Base-by-base conservation (phyloP, 1,140 invertebrate genomes). In the Marisa cornuarietis region DNA sequence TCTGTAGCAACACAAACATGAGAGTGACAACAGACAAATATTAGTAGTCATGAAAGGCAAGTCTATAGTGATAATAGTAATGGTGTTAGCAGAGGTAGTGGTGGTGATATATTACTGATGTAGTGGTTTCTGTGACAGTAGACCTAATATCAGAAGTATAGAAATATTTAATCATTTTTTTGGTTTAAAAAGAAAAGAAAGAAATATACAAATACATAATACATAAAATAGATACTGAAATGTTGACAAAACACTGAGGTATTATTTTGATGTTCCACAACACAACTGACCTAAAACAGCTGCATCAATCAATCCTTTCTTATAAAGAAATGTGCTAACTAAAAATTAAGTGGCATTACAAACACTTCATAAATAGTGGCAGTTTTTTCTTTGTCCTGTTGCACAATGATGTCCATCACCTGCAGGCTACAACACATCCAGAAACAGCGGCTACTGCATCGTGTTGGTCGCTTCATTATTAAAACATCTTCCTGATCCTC, bases 401-500 rank as follows among this genome's bases (percentile, higher is more conserved):
- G 31, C n/a, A 62, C 42, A n/a, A 49, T 24, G 9, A 81, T 78
- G 13, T 66, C 71, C 76, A 81, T 71, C 62, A 68, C 49, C 63
- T 81, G 80, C 52, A 81, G 71, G 52, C 72, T 72, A 61, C 80
- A 81, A 61, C 80, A 78, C 13, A 54, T 63, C 71, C 76, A 81
- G 63, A 65, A 81, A 62, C 71, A 75, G 52, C 80, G 74, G 24
- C 58, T 68, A 22, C 61, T 74, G 63, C 80, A 81, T 4, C 68
- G 54, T 13, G 71, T 54, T 65, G 80, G 80, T 54, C 80, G 76
- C n/a, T 51, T 63, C 9, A 66, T 58, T 22, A 49, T 18, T 63
- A 77, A n/a, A 31, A 77, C 76, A 24, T 52, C 65, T 14, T 68
- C 42, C 65, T 77, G 63, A n/a, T 77, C 76, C 7, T 66, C n/a